Percentiles rank a stretch among this genome's conserved stretches.
Evolutionary conservation across 2,113 vertebrate species (phyloP).

Genomic region (Poeciliopsis turrubarensis): DNA sequence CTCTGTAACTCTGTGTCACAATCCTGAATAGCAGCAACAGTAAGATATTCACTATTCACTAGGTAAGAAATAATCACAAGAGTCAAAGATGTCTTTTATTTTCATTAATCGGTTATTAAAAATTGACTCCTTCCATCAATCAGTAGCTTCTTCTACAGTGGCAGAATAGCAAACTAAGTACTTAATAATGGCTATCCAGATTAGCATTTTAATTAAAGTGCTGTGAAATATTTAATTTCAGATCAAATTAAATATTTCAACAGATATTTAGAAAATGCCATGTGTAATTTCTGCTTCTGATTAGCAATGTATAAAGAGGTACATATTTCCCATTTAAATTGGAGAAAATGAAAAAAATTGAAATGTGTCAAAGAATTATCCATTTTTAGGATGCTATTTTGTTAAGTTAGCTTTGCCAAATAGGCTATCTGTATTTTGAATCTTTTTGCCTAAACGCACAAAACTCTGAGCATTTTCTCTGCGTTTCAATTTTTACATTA

Average conservation of each 20-base stretch:
- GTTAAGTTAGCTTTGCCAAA: too few species aligned
- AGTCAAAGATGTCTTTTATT: conserved; percentile 36
- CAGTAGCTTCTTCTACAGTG: neutral
- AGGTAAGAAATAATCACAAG: conserved; percentile 14
- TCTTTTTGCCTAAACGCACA: neutral
- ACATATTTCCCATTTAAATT: neutral
- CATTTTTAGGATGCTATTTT: neutral
- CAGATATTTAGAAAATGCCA: neutral
- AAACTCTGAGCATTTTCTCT: neutral
- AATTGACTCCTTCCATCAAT: conserved; percentile 16
- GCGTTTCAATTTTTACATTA: neutral
- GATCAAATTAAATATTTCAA: neutral
- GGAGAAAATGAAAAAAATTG: neutral
- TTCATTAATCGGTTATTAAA: conserved; percentile 38
- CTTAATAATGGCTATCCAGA: conserved; percentile 2
- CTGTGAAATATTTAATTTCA: too few species aligned
- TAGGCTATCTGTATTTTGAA: neutral
- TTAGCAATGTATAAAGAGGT: too few species aligned
- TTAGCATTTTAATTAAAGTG: conserved; percentile 28
- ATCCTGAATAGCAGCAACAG: conserved; percentile 29
- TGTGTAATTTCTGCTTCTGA: neutral
- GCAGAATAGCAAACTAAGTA: conserved; percentile 20
- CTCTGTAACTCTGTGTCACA: conserved; percentile 5
- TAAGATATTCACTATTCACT: conserved; percentile 24
- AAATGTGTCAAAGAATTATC: neutral